Evolutionary conservation across 2,113 vertebrate genomes (phyloP).

Genomic region (Tonatia bakeri): DNA sequence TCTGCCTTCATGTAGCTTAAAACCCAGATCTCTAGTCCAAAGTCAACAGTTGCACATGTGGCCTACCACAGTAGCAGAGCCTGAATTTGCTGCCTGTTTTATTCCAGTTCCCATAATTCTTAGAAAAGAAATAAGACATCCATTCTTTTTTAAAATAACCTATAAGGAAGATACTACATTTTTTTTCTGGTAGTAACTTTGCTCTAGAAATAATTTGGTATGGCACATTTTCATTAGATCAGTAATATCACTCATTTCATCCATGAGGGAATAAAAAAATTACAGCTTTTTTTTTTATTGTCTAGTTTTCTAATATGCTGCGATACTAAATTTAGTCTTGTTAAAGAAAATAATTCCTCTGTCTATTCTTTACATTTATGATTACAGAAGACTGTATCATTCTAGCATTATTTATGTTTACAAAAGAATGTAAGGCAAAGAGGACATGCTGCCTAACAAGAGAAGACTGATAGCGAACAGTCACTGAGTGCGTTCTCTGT

Average conservation of each 20-base stretch:
- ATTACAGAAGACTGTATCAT: background rate
- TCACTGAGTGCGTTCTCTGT: background rate
- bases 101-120: background rate
- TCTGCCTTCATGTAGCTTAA: background rate
- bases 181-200: constrained; percentile 36
- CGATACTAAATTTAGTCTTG: constrained; percentile 16
- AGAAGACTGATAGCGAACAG: background rate
- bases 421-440: background rate
- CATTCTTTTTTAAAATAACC: background rate
- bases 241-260: background rate
- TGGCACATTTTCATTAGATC: background rate
- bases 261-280: background rate
- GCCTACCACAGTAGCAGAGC: background rate
- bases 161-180: background rate
- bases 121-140: constrained; percentile 22
- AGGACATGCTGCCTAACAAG: background rate
- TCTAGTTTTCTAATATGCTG: background rate
- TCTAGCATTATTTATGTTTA: background rate
- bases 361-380: background rate
- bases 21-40: constrained; percentile 11
- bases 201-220: constrained; percentile 16
- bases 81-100: constrained; percentile 1
- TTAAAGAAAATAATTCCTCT: background rate
- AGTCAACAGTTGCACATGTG: background rate
- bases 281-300: background rate